Percentiles rank a stretch among this genome's conserved stretches.
Evolutionary conservation across 2,113 vertebrate species (phyloP).

Genomic region (Grammomys dolichurus): DNA sequence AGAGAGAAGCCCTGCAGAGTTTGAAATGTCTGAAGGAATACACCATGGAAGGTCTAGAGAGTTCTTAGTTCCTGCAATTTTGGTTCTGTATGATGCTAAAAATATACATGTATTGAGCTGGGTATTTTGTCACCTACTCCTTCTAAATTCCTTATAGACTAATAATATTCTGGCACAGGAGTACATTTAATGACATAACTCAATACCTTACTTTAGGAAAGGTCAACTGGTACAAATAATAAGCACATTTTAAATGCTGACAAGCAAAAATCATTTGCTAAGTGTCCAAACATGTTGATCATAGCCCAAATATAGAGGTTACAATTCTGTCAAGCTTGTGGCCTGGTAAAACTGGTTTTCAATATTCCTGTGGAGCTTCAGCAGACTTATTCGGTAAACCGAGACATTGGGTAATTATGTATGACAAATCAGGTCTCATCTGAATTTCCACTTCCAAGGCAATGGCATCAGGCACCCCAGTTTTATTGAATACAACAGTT

Average conservation of each 20-base stretch:
- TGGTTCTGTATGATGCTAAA: constrained; percentile 77
- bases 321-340: constrained; percentile 83
- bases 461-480: constrained; percentile 83
- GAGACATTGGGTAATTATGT: constrained; percentile 69
- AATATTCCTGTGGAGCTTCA: constrained; percentile 85
- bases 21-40: constrained; percentile 83
- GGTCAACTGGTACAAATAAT: constrained; percentile 80
- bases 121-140: no score
- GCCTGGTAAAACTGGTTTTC: constrained; percentile 79
- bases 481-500: constrained; percentile 99
- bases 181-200: constrained; percentile 81
- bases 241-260: constrained; percentile 83
- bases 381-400: constrained; percentile 86
- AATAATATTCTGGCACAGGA: constrained; percentile 63
- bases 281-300: constrained; percentile 81
- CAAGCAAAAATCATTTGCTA: constrained; percentile 84
- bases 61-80: constrained; percentile 83
- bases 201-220: constrained; percentile 83
- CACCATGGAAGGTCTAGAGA: constrained; percentile 82
- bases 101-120: constrained; percentile 13
- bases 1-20: constrained; percentile 63
- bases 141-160: no score
- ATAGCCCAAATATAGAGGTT: constrained; percentile 83
- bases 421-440: constrained; percentile 82
- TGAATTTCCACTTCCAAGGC: constrained; percentile 83